A percentile compares a stretch with the other conserved stretches of the same genome.
Evolutionary conservation across 1,140 invertebrate genomes (phyloP).

Genomic region (Meloidogyne floridensis): DNA sequence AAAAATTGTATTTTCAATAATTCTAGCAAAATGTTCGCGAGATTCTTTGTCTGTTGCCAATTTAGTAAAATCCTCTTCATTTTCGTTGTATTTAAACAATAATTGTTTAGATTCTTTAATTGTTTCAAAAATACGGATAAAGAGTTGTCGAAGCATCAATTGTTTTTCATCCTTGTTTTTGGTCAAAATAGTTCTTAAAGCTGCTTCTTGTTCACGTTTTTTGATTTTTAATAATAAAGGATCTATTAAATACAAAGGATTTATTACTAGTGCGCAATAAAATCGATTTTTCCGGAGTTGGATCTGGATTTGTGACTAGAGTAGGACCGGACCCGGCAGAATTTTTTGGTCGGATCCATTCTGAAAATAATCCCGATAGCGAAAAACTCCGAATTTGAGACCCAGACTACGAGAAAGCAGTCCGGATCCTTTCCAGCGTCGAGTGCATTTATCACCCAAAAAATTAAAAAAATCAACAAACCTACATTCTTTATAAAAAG

Average conservation of each 20-base stretch:
- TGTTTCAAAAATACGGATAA: neutral
- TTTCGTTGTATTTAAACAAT: neutral
- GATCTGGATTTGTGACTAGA: too few species aligned
- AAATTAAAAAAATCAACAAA: neutral
- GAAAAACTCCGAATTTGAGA: too few species aligned
- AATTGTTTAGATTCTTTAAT: neutral
- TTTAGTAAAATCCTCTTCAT: neutral
- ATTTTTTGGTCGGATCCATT: too few species aligned
- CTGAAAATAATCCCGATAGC: too few species aligned
- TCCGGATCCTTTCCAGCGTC: too few species aligned
- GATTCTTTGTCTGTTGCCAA: neutral
- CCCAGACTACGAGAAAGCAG: too few species aligned
- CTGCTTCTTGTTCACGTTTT: neutral
- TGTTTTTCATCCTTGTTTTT: neutral
- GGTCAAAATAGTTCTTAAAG: neutral
- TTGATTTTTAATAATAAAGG: neutral
- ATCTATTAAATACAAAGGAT: neutral
- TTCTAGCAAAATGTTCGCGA: neutral
- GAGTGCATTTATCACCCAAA: too few species aligned
- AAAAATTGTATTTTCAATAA: conserved; percentile 24
- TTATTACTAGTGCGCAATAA: neutral
- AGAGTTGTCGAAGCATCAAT: neutral
- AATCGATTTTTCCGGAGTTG: too few species aligned
- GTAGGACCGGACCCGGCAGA: too few species aligned
- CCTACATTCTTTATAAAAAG: neutral